Evolutionary conservation across 2,113 vertebrate species (phyloP), one percentile per base, ranked within the genome.

Genomic region (Thymallus thymallus): DNA sequence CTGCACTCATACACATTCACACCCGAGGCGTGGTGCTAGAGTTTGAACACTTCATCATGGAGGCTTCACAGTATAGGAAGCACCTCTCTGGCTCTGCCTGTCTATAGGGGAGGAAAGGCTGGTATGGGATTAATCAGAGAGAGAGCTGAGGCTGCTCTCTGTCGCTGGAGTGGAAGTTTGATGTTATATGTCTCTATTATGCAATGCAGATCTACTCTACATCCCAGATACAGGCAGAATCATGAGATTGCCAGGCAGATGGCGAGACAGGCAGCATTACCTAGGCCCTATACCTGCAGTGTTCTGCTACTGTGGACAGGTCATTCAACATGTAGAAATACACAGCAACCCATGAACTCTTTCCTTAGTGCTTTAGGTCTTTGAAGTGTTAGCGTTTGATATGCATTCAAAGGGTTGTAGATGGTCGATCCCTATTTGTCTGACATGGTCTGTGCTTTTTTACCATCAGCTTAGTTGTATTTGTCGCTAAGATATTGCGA

Each of bases 41-140:
- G 41, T 71, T 73, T 69, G 46, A 78, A 71, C 69, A 73, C 80
- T 79, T 73, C 16, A 79, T 73, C 24, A 2, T 26, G 26, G 26
- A 26, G 26, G 26, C 26, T 26, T 26, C 26, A 26, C 26, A 26
- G 26, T 1, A 26, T 26, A 26, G 26, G 26, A 26, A 26, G 26
- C 26, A 26, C 26, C 26, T 26, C 26, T 26, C 26, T 26, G 26
- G 26, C 26, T 13, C 14, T 30, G 14, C 26, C 29, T 65, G 23
- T 30, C 23, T 18, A 2, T 26, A 26, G 26, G 26, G 26, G 26
- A 26, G 26, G 26, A 26, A 26, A 26, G 26, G 26, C 26, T 26
- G 23, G 22, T 65, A 7, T 22, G 24, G 63, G 12, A 30, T 30
- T 30, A 16, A 29, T 65, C 24, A 65, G 63, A 65, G 23, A 30